Evolutionary conservation across 2,797 vertebrate genomes (phyloP).

Genomic region (Oreochromis grahami): DNA sequence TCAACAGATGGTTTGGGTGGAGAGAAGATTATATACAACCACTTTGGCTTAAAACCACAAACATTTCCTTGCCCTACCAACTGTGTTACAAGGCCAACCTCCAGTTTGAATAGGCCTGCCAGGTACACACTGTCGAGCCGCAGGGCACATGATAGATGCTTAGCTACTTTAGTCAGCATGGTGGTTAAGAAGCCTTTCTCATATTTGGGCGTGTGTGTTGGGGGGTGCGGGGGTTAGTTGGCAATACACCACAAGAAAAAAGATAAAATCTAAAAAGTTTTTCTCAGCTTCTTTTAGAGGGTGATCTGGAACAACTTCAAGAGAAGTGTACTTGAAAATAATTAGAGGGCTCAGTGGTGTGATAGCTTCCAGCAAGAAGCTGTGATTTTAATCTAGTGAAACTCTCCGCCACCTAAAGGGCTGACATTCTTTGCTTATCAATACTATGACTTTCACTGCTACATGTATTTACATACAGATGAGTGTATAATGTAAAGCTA

Average conservation of each 20-base stretch:
- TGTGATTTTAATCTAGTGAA: slow-evolving; percentile 45
- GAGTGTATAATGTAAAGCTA: neutral
- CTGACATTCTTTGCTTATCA: slow-evolving; percentile 56
- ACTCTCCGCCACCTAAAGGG: slow-evolving; percentile 5
- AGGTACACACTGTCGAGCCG: slow-evolving; percentile 33
- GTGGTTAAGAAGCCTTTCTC: neutral
- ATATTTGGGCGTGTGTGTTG: accelerated
- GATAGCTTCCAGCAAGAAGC: slow-evolving; percentile 21
- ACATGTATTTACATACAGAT: neutral
- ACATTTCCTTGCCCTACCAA: slow-evolving; percentile 56
- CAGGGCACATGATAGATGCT: slow-evolving; percentile 17
- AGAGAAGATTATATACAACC: slow-evolving; percentile 67
- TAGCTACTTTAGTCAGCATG: neutral
- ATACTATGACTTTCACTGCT: slow-evolving; percentile 14
- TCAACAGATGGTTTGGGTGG: slow-evolving; percentile 67
- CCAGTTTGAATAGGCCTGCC: slow-evolving; percentile 23
- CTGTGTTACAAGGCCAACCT: slow-evolving; percentile 23
- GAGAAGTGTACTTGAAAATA: slow-evolving; percentile 19
- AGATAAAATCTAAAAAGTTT: slow-evolving; percentile 19
- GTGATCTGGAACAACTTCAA: slow-evolving; percentile 31
- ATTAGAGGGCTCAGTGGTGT: slow-evolving; percentile 6
- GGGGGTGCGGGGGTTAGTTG: neutral
- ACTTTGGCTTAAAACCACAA: slow-evolving; percentile 69
- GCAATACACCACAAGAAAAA: neutral
- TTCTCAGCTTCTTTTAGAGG: neutral